Evolutionary conservation across 1,140 invertebrate species (phyloP).

Genomic region (Apolygus lucorum): DNA sequence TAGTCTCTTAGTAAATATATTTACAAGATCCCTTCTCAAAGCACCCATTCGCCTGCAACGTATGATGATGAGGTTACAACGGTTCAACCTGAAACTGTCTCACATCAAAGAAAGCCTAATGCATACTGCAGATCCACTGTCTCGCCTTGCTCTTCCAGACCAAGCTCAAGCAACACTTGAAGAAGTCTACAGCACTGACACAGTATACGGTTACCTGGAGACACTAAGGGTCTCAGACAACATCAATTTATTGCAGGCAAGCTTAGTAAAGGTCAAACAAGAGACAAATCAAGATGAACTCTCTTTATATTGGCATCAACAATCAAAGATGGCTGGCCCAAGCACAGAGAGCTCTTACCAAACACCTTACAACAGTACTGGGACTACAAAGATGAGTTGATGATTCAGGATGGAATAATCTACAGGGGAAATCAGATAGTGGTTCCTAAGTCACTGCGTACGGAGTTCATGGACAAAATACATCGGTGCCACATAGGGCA

Average conservation of each 20-base stretch:
- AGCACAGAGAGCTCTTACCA: slow-evolving; percentile 8
- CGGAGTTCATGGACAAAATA: slow-evolving; percentile 35
- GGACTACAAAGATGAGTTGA: slow-evolving; percentile 31
- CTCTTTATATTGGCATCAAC: too few relatives aligned
- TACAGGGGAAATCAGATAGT: slow-evolving; percentile 35
- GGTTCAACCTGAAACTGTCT: slow-evolving; percentile 34
- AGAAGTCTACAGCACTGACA: slow-evolving; percentile 22
- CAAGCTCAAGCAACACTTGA: not conserved
- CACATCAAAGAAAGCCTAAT: too few relatives aligned
- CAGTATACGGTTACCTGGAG: slow-evolving; percentile 27
- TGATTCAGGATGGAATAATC: slow-evolving; percentile 34
- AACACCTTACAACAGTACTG: too few relatives aligned
- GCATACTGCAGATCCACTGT: too few relatives aligned
- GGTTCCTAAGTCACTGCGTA: slow-evolving; percentile 35
- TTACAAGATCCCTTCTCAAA: slow-evolving; percentile 31
- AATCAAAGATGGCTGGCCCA: not conserved
- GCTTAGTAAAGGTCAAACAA: slow-evolving; percentile 30
- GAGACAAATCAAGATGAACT: slow-evolving; percentile 22
- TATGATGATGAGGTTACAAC: slow-evolving; percentile 39
- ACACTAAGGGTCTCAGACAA: slow-evolving; percentile 28
- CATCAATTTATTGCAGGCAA: slow-evolving; percentile 26
- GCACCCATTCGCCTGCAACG: slow-evolving; percentile 38
- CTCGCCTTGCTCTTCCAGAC: slow-evolving; percentile 30
- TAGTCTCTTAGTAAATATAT: slow-evolving; percentile 37
- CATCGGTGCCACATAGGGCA: slow-evolving; percentile 37